These are phyloP conservation scores for Mesochorus sp. DNA, from an alignment of 2,888 invertebrate species.

Conservation along the genomic window DNA sequence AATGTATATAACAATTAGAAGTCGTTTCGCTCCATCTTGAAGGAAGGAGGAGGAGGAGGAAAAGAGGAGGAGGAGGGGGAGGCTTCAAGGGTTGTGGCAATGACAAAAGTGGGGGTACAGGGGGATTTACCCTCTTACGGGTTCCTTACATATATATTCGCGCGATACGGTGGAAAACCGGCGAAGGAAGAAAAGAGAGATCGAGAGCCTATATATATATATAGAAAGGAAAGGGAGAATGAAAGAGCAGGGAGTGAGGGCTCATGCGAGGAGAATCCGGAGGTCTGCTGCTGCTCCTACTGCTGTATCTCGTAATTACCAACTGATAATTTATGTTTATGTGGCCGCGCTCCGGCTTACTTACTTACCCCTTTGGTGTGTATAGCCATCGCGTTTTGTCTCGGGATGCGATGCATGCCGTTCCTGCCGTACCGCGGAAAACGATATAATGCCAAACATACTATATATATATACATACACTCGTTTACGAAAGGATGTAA, in stretches of 20 bases:
- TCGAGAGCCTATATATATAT: slow-evolving; percentile 58
- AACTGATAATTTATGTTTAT: slow-evolving; percentile 83
- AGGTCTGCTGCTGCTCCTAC: no score
- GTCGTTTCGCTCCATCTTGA: slow-evolving; percentile 75
- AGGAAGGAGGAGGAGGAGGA: not conserved
- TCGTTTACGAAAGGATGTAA: slow-evolving; percentile 4
- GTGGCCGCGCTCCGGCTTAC: slow-evolving; percentile 75
- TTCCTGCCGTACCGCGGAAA: slow-evolving; percentile 40
- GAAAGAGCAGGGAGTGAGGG: slow-evolving; percentile 13
- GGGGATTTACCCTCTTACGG: slow-evolving; percentile 59
- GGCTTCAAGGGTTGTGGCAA: slow-evolving; percentile 61
- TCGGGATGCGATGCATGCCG: slow-evolving; percentile 60
- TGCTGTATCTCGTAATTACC: slow-evolving; percentile 82
- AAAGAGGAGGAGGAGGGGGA: not conserved
- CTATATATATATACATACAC: not conserved
- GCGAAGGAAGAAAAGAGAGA: slow-evolving; percentile 67
- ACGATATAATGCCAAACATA: not conserved
- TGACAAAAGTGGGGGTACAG: slow-evolving; percentile 61
- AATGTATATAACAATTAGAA: slow-evolving; percentile 82
- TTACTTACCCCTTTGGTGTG: slow-evolving; percentile 77
- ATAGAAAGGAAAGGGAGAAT: slow-evolving; percentile 27
- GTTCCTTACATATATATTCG: slow-evolving; percentile 54
- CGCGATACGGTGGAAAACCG: slow-evolving; percentile 38
- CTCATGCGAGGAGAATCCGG: slow-evolving; percentile 59
- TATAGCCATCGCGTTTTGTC: slow-evolving; percentile 49